Base-by-base conservation (phyloP, 2,113 vertebrate species). In the Nansenia antarctica region DNA sequence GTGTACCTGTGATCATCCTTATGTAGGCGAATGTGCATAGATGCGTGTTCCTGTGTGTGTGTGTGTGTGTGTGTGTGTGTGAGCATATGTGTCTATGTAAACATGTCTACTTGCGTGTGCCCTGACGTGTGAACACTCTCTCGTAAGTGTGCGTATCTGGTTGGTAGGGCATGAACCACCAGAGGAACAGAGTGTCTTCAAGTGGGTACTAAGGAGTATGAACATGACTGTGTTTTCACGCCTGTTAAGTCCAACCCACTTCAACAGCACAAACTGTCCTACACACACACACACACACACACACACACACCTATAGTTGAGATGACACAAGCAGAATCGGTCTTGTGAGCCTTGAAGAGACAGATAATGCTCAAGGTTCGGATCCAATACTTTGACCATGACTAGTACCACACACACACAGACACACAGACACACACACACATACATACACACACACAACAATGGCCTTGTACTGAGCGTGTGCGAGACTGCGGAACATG, bases 401-500 rank as follows among this genome's bases (percentile, higher is more conserved):
- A n/a, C n/a, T n/a, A n/a, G n/a, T n/a, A n/a, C n/a, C n/a, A n/a
- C 24, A 42, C 15, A 6, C 9, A n/a, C 18, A 30, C 12, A 49
- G 5, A 31, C 24, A 31, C 15, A 29, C 11, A 2, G 30, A 64
- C 22, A 64, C 9, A 53, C 6, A 53, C 8, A 34, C 18, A 52
- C n/a, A 52, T n/a, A 24, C 29, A 34, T 6, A 65, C 15, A 31
- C 22, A 32, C n/a, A 22, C 12, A n/a, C 14, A 55, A 55, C 15
- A 30, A 27, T 15, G 29, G 54, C 11, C 29, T 5, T 1, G 63
- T 26, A 52, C 63, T 8, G 60, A 74, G 55, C 3, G 54, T 15
- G 65, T 47, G 73, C 77, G 84, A 74, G 81, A 79, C 76, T 84
- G 80, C 67, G 60, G 72, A 80, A 88, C 83, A 87, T 83, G 82